phyloP scores from a whole-genome alignment of 2,888 invertebrate genomes.

The Lasioglossum leucozonium region DNA sequence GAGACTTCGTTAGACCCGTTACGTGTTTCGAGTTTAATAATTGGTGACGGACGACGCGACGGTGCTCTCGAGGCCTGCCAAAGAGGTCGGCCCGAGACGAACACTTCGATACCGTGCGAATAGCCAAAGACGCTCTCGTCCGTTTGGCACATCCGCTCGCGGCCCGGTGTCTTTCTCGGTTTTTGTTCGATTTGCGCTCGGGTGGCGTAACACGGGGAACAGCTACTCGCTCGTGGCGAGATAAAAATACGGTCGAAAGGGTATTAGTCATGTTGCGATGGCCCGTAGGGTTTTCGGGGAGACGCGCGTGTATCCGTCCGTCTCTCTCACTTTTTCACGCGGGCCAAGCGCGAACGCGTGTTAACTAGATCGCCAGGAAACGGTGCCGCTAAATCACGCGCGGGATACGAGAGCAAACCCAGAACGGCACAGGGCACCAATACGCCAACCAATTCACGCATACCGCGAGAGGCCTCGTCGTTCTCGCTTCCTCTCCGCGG shows the following conservation, averaged over 20 bases:
- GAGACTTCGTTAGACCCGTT: constrained; percentile 20
- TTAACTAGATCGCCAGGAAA: constrained; percentile 81
- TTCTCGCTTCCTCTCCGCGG: background rate
- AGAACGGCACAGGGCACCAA: constrained; percentile 45
- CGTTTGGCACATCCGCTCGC: constrained; percentile 74
- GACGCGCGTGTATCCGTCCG: constrained; percentile 54
- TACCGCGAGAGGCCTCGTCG: background rate
- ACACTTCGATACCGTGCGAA: constrained; percentile 22
- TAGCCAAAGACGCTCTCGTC: constrained; percentile 62
- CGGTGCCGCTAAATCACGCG: constrained; percentile 77
- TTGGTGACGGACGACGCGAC: constrained; percentile 5
- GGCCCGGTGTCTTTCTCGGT: constrained; percentile 27
- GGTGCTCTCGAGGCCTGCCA: background rate
- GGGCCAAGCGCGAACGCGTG: constrained; percentile 58
- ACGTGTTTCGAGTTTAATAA: constrained; percentile 45
- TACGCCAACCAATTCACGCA: constrained; percentile 40
- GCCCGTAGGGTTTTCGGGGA: constrained; percentile 56
- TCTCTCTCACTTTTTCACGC: constrained; percentile 44
- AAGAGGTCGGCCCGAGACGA: background rate
- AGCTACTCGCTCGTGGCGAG: constrained; percentile 71
- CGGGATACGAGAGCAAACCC: constrained; percentile 58
- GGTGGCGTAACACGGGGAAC: constrained; percentile 68
- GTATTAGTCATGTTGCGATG: constrained; percentile 76
- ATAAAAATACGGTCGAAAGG: constrained; percentile 79
- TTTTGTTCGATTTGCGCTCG: constrained; percentile 31